Percentiles rank a stretch among this genome's conserved stretches.
These are phyloP conservation scores for Tricholauxania praeusta DNA, from an alignment of 2,888 invertebrate genomes.

Conservation along the genomic window DNA sequence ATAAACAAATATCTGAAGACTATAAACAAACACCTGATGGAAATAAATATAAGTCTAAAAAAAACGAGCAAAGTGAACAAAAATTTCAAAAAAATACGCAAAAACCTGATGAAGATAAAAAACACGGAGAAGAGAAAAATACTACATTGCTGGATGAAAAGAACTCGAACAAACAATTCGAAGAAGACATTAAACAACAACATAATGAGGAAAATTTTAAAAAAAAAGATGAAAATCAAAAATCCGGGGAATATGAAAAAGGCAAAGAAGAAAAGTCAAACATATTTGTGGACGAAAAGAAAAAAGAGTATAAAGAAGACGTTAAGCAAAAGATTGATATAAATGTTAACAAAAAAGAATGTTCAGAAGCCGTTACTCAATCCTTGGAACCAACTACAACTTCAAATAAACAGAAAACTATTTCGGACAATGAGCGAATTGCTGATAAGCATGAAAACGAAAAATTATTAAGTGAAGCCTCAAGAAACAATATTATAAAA, in stretches of 20 bases:
- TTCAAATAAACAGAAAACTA: too few relatives aligned
- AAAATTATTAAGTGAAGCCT: too few relatives aligned
- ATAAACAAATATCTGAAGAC: background rate
- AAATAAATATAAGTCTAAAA: background rate
- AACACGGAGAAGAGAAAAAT: background rate
- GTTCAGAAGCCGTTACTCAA: too few relatives aligned
- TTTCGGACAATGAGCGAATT: too few relatives aligned
- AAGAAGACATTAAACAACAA: background rate
- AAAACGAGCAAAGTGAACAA: background rate
- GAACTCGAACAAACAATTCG: background rate
- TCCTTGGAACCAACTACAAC: too few relatives aligned
- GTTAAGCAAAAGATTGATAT: background rate
- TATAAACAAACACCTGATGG: background rate
- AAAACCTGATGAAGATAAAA: background rate
- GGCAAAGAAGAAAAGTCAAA: too few relatives aligned
- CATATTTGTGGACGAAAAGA: background rate
- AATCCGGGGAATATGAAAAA: too few relatives aligned
- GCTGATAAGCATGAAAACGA: too few relatives aligned
- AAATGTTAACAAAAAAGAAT: too few relatives aligned
- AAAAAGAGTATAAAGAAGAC: constrained; percentile 6
- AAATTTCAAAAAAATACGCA: constrained; percentile 8
- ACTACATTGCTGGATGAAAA: background rate
- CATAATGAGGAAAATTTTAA: background rate
- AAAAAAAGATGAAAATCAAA: too few relatives aligned
- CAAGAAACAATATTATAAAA: background rate